Conservation (phyloP, 2,797 vertebrate genomes). For the Carcharodon carcharias region DNA sequence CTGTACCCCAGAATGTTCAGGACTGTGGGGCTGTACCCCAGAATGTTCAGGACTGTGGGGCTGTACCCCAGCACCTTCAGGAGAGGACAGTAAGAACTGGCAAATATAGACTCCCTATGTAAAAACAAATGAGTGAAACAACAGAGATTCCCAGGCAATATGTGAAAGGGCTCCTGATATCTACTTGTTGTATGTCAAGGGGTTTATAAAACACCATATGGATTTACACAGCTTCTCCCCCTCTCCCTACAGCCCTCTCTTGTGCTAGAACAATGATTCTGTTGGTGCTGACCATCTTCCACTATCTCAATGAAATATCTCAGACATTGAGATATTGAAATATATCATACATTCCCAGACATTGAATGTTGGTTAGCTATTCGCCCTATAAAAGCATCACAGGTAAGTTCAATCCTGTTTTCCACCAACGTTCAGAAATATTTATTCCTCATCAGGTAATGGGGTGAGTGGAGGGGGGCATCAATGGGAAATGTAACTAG, state of each 20-base stretch:
- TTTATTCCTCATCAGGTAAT: neutral
- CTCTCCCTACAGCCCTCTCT: neutral
- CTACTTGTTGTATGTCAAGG: neutral
- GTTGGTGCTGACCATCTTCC: neutral
- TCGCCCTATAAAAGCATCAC: neutral
- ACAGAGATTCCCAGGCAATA: neutral
- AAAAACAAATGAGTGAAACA: neutral
- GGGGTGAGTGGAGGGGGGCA: neutral
- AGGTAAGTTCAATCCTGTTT: neutral
- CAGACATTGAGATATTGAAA: too few species aligned
- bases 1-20: too few species aligned
- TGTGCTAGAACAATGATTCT: neutral
- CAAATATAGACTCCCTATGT: neutral
- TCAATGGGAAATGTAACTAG: neutral
- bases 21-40: too few species aligned
- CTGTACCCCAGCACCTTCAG: neutral
- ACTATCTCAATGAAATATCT: neutral
- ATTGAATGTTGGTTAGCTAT: neutral
- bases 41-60: too few species aligned
- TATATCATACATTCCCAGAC: too few species aligned
- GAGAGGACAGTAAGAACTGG: neutral
- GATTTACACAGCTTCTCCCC: neutral
- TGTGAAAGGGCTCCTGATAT: neutral
- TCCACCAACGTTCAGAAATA: neutral
- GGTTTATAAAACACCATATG: neutral